Evolutionary conservation across 2,797 vertebrate genomes (phyloP).

Genomic region (Gallinago nigripennis): DNA sequence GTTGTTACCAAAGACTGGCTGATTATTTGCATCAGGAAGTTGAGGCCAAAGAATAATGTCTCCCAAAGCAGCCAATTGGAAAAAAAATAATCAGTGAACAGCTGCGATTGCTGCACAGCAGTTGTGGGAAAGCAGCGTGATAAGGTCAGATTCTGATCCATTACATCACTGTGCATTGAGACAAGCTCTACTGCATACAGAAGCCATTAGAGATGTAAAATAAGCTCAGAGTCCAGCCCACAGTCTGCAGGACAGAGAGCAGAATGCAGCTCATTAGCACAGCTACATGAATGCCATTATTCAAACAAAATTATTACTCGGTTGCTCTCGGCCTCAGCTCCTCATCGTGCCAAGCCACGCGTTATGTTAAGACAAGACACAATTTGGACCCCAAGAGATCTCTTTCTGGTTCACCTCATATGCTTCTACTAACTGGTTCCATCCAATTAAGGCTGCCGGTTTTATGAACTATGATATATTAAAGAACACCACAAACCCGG

Average conservation of each 20-base stretch:
- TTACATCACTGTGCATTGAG: not conserved
- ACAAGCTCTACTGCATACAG: not conserved
- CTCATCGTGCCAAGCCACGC: not conserved
- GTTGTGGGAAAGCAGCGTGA: not conserved
- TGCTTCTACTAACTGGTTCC: not conserved
- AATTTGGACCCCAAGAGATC: conserved; percentile 16
- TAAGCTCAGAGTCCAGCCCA: not conserved
- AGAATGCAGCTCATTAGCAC: not conserved
- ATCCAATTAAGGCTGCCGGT: not conserved
- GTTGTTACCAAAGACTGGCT: not conserved
- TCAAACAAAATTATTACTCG: not conserved
- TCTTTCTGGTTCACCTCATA: conserved; percentile 23
- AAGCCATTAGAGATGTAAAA: not conserved
- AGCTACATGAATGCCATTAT: not conserved
- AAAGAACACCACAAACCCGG: not conserved
- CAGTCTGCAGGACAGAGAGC: not conserved
- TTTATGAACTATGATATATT: not conserved
- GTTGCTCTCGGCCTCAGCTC: not conserved
- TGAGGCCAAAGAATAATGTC: not conserved
- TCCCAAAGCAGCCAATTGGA: not conserved
- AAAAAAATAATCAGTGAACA: not conserved
- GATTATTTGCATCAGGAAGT: not conserved
- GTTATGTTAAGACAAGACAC: not conserved
- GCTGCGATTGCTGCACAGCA: not conserved
- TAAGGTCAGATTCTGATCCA: not conserved